These are phyloP conservation scores for Eumacrocentrus americanus DNA, from an alignment of 2,888 invertebrate species.

Conservation along the genomic window DNA sequence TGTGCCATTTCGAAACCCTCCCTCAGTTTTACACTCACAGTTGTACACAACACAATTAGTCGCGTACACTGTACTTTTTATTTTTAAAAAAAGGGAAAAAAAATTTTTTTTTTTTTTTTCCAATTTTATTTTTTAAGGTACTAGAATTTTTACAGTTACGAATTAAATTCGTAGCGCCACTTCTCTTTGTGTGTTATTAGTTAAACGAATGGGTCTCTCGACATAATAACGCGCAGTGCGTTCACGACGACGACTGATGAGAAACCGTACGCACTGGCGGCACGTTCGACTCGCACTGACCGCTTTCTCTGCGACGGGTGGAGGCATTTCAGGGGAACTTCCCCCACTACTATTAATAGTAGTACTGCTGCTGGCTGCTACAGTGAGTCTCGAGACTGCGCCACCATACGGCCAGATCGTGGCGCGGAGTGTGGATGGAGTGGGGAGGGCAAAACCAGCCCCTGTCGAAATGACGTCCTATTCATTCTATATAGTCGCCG, in stretches of 20 bases:
- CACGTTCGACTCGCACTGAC: constrained; percentile 40
- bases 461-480: constrained; percentile 36
- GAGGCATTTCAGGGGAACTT: constrained; percentile 34
- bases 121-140: neutral
- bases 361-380: constrained; percentile 25
- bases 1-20: constrained; percentile 18
- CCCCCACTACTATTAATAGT: constrained; percentile 25
- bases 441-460: constrained; percentile 24
- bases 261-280: constrained; percentile 19
- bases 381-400: constrained; percentile 35
- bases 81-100: neutral
- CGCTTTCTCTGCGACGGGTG: constrained; percentile 36
- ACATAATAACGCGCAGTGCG: constrained; percentile 20
- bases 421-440: neutral
- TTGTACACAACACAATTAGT: constrained; percentile 7
- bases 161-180: neutral
- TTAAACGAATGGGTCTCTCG: neutral
- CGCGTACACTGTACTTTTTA: neutral
- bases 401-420: constrained; percentile 36
- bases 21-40: constrained; percentile 15
- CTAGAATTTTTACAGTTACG: no score
- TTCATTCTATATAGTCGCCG: constrained; percentile 33
- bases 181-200: neutral
- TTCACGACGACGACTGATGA: neutral
- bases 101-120: neutral